Conservation (phyloP, 2,797 vertebrate genomes). For the Margarornis squamiger region DNA sequence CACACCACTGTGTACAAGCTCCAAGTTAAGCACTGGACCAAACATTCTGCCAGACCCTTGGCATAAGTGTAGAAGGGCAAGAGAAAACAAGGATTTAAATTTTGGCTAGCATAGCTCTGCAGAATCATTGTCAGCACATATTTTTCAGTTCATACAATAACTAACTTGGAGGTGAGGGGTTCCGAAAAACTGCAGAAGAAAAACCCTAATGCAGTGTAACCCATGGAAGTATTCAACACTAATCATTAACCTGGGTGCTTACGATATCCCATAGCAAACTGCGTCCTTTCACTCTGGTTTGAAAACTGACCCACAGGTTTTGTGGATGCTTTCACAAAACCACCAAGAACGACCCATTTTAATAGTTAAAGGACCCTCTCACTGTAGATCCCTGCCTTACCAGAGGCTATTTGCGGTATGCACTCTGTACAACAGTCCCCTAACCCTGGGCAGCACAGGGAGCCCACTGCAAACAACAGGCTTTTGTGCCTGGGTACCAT, state of each 20-base stretch:
- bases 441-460: fast-evolving
- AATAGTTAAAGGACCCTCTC: not conserved
- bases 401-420: not conserved
- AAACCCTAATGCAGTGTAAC: not conserved
- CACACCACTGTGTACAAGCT: not conserved
- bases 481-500: not conserved
- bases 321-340: not conserved
- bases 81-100: constrained; percentile 15
- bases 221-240: not conserved
- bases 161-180: not conserved
- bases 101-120: not conserved
- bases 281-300: not conserved
- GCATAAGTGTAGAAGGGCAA: not conserved
- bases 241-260: not conserved
- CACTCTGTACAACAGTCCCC: not conserved
- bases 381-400: not conserved
- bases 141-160: not conserved
- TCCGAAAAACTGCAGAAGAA: not conserved
- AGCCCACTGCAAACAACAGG: not conserved
- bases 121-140: not conserved
- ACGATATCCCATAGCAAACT: fast-evolving
- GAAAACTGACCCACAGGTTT: not conserved
- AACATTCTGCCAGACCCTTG: not conserved
- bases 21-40: not conserved
- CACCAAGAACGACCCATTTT: not conserved